Percentiles rank a stretch among this genome's conserved stretches.
Evolutionary conservation across 1,140 invertebrate genomes (phyloP).

Genomic region (Microplitis mediator): DNA sequence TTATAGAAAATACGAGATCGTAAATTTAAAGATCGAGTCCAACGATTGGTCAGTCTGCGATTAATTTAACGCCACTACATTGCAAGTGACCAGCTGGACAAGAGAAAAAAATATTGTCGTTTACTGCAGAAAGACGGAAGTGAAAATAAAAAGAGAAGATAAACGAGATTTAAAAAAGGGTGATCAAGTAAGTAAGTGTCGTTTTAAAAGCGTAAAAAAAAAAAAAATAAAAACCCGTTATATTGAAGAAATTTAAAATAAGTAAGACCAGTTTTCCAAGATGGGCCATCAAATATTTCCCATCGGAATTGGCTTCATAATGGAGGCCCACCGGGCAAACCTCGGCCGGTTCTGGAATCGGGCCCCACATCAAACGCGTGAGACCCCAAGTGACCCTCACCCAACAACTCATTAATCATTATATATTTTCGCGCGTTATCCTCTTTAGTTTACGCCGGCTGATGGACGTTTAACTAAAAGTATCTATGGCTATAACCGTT

Average conservation of each 20-base stretch:
- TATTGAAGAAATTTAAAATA: neutral
- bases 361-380: conserved; percentile 29
- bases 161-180: neutral
- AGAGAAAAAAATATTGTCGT: too few relatives aligned
- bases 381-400: conserved; percentile 31
- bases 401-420: conserved; percentile 50
- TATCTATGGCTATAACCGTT: conserved; percentile 12
- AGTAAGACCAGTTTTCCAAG: conserved; percentile 44
- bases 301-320: conserved; percentile 35
- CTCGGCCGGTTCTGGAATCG: conserved; percentile 54
- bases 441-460: neutral
- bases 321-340: conserved; percentile 15
- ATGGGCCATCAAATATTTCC: conserved; percentile 38
- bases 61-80: conserved; percentile 28
- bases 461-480: neutral
- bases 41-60: conserved; percentile 8
- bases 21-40: neutral
- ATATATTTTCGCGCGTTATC: conserved; percentile 41
- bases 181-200: neutral
- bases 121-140: neutral
- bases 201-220: neutral
- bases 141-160: neutral
- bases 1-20: neutral
- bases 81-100: conserved; percentile 20
- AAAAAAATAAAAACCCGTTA: neutral